These are phyloP conservation scores for Microplitis manilae DNA, from an alignment of 2,888 invertebrate species.

Conservation along the genomic window DNA sequence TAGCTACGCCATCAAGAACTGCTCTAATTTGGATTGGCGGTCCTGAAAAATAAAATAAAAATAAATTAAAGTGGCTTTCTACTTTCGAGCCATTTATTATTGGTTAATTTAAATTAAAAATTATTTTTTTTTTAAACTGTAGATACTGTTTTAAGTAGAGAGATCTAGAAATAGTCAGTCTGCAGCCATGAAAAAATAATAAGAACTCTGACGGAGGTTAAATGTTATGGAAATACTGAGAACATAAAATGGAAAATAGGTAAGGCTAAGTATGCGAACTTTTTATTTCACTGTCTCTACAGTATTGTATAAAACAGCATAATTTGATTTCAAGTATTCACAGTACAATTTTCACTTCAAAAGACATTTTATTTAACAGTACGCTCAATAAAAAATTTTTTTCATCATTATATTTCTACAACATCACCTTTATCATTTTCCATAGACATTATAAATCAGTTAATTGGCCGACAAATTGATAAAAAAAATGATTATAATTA, in stretches of 20 bases:
- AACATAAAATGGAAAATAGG: not conserved
- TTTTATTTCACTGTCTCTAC: not conserved
- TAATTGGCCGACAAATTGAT: too few relatives aligned
- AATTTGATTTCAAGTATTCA: not conserved
- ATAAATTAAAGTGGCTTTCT: not conserved
- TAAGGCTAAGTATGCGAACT: not conserved
- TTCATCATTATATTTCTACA: too few relatives aligned
- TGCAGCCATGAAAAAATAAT: not conserved
- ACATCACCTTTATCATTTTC: too few relatives aligned
- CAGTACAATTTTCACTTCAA: not conserved
- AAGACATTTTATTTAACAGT: not conserved
- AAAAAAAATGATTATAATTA: too few relatives aligned
- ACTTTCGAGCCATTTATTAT: slow-evolving; percentile 42
- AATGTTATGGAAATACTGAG: not conserved
- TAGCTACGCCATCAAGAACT: slow-evolving; percentile 84
- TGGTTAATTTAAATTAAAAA: not conserved
- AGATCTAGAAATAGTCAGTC: not conserved
- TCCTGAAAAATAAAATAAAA: slow-evolving; percentile 72
- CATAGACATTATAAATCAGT: too few relatives aligned
- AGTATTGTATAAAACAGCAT: not conserved
- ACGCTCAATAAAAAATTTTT: too few relatives aligned
- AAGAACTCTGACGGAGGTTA: not conserved
- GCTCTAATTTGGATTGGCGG: slow-evolving; percentile 78
- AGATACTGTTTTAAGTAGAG: not conserved
- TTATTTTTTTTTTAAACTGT: not conserved